A percentile compares a stretch with the other conserved stretches of the same genome.
These are phyloP conservation scores for Engystomops pustulosus DNA, from an alignment of 2,113 vertebrate species.

Conservation along the genomic window DNA sequence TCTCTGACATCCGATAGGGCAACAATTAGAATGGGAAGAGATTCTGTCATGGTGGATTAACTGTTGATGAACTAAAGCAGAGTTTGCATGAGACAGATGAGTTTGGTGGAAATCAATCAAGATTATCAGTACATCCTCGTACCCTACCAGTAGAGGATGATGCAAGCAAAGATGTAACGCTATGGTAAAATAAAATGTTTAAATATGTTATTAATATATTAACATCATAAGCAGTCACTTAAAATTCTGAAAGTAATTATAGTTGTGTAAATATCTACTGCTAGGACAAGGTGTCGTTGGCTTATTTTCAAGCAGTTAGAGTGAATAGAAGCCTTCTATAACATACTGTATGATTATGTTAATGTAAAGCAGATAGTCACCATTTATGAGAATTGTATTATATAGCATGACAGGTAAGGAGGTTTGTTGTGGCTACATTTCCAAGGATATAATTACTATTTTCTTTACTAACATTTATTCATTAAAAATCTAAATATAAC, in stretches of 20 bases:
- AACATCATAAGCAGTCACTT: not conserved
- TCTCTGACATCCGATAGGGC: too few relatives aligned
- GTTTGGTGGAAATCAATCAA: too few relatives aligned
- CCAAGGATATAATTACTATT: conserved; percentile 21
- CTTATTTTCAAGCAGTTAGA: not conserved
- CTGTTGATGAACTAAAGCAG: too few relatives aligned
- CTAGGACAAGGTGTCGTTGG: not conserved
- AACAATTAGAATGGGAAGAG: too few relatives aligned
- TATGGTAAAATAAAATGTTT: too few relatives aligned
- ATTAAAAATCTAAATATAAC: conserved; percentile 14
- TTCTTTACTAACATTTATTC: not conserved
- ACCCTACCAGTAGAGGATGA: too few relatives aligned
- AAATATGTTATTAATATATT: not conserved
- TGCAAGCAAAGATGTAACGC: too few relatives aligned
- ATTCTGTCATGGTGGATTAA: too few relatives aligned
- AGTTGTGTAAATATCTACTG: not conserved
- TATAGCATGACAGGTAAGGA: not conserved
- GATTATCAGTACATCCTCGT: too few relatives aligned
- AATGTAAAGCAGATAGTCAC: conserved; percentile 16
- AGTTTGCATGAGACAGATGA: too few relatives aligned
- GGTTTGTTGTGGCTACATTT: conserved; percentile 18
- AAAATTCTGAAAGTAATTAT: not conserved
- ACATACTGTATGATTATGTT: conserved; percentile 13
- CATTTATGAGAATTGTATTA: not conserved
- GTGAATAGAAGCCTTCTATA: not conserved